These are phyloP conservation scores for Zaprionus inermis DNA, from an alignment of 1,140 invertebrate genomes.

Conservation along the genomic window DNA sequence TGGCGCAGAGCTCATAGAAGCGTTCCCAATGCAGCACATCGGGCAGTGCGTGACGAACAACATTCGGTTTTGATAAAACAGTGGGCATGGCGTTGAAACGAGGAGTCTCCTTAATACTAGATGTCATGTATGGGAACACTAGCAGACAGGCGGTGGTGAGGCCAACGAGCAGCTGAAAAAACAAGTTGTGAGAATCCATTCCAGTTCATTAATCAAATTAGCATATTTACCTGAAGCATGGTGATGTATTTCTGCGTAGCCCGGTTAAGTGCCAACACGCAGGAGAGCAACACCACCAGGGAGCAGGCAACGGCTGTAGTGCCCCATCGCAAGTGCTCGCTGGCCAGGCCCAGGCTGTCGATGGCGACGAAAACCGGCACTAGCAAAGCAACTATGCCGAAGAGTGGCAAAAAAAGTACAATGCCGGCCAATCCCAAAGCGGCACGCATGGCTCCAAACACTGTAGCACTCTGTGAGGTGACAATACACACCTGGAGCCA, in stretches of 20 bases:
- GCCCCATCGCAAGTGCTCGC: slow-evolving; percentile 86
- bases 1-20: slow-evolving; percentile 89
- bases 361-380: slow-evolving; percentile 89
- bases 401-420: slow-evolving; percentile 90
- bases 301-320: slow-evolving; percentile 86
- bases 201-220: not conserved
- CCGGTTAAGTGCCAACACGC: slow-evolving; percentile 87
- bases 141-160: slow-evolving; percentile 84
- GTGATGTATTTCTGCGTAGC: slow-evolving; percentile 88
- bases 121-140: slow-evolving; percentile 85
- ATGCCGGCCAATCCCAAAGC: slow-evolving; percentile 91
- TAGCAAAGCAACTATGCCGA: slow-evolving; percentile 90
- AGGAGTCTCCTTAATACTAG: slow-evolving; percentile 83
- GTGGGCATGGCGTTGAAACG: slow-evolving; percentile 67
- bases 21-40: slow-evolving; percentile 87
- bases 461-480: slow-evolving; percentile 91
- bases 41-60: slow-evolving; percentile 38
- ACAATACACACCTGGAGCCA: slow-evolving; percentile 94
- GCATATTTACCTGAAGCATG: slow-evolving; percentile 86
- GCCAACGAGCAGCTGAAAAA: slow-evolving; percentile 67
- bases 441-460: slow-evolving; percentile 91
- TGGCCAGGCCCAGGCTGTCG: slow-evolving; percentile 88
- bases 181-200: not conserved
- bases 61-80: slow-evolving; percentile 43
- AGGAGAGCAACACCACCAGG: slow-evolving; percentile 87